A percentile compares a stretch with the other conserved stretches of the same genome.
These are phyloP conservation scores for Drosophila chauvacae DNA, from an alignment of 1,140 invertebrate genomes.

Conservation along the genomic window DNA sequence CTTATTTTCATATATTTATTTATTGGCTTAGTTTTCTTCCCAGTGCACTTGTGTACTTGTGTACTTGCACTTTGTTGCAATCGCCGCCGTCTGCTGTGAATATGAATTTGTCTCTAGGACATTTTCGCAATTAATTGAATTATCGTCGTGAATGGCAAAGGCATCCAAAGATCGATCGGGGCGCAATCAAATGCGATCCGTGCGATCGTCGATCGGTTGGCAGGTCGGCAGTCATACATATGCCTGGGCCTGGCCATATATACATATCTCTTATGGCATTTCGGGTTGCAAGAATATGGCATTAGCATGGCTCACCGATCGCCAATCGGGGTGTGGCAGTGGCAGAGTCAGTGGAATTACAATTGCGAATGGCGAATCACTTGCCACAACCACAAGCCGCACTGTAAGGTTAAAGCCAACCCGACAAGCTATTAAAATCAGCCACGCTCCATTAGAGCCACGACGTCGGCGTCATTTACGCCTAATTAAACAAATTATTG, in stretches of 20 bases:
- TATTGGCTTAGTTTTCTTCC: too few relatives aligned
- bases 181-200: conserved; percentile 72
- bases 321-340: conserved; percentile 51
- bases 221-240: conserved; percentile 50
- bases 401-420: conserved; percentile 66
- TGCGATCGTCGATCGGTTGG: conserved; percentile 51
- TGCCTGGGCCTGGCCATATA: conserved; percentile 31
- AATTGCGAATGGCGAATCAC: conserved; percentile 54
- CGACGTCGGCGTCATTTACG: conserved; percentile 73
- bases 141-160: conserved; percentile 83
- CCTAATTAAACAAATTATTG: conserved; percentile 83
- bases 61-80: conserved; percentile 65
- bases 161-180: conserved; percentile 57
- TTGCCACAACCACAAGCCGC: conserved; percentile 61
- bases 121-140: conserved; percentile 83
- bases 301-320: conserved; percentile 38
- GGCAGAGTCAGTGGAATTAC: conserved; percentile 13
- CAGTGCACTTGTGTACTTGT: conserved; percentile 21
- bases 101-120: conserved; percentile 83
- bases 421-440: conserved; percentile 78
- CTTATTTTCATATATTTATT: background rate
- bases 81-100: conserved; percentile 61
- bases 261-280: conserved; percentile 59
- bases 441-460: conserved; percentile 76
- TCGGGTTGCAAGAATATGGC: conserved; percentile 63